phyloP scores from a whole-genome alignment of 1,140 invertebrate genomes.

The Drosophila arizonae region DNA sequence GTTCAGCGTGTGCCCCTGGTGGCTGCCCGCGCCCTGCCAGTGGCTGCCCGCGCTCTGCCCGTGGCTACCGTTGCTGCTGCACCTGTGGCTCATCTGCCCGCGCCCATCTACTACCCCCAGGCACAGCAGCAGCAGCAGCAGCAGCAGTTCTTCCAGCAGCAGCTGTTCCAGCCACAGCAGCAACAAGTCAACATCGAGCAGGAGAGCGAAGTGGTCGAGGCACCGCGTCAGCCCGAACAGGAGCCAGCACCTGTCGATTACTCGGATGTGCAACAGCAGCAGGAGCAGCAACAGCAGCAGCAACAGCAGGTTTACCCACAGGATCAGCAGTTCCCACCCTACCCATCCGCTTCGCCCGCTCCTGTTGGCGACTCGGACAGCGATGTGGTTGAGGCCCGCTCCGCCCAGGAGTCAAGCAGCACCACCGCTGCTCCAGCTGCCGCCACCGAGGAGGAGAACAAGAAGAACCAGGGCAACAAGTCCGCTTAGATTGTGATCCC shows the following conservation, averaged over 20 bases:
- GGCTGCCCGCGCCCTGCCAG: constrained; percentile 44
- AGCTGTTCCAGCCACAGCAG: constrained; percentile 32
- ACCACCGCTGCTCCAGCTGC: constrained; percentile 65
- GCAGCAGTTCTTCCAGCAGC: constrained; percentile 44
- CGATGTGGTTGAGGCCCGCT: constrained; percentile 75
- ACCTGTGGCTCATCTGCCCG: constrained; percentile 37
- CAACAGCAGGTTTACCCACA: constrained; percentile 60
- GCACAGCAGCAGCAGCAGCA: constrained; percentile 47
- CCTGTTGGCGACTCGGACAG: constrained; percentile 66
- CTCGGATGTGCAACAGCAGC: constrained; percentile 46
- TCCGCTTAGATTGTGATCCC: constrained; percentile 40
- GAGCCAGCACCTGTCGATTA: constrained; percentile 67
- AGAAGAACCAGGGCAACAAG: constrained; percentile 47
- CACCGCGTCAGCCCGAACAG: constrained; percentile 56
- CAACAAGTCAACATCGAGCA: constrained; percentile 45
- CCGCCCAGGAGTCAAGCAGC: constrained; percentile 48
- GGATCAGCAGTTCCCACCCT: constrained; percentile 76
- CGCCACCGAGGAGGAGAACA: constrained; percentile 48
- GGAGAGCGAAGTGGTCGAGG: constrained; percentile 66
- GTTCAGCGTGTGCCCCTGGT: constrained; percentile 83
- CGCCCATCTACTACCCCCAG: constrained; percentile 70
- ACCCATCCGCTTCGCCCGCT: constrained; percentile 41
- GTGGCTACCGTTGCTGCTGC: constrained; percentile 36
- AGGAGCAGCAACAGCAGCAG: constrained; percentile 35
- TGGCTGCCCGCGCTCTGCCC: constrained; percentile 37